phyloP scores from a whole-genome alignment of 1,140 invertebrate genomes.

The Monomorium pharaonis region DNA sequence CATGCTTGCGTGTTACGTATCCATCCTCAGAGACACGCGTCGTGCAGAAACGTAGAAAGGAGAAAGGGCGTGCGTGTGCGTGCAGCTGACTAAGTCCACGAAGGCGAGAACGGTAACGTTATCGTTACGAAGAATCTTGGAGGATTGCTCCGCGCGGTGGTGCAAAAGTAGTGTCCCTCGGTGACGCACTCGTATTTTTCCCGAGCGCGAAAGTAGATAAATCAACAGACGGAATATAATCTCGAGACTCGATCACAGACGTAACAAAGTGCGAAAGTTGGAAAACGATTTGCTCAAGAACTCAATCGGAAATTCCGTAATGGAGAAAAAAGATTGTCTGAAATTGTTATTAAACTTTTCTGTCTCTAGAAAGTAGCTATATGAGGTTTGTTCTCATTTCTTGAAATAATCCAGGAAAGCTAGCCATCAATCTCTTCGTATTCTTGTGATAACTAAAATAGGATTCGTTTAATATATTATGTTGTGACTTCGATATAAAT shows the following conservation, averaged over 20 bases:
- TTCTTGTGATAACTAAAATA: not conserved
- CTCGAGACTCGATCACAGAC: slow-evolving; percentile 42
- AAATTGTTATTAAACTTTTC: slow-evolving; percentile 52
- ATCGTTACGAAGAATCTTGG: slow-evolving; percentile 25
- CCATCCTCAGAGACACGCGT: slow-evolving; percentile 52
- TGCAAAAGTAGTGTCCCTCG: slow-evolving; percentile 45
- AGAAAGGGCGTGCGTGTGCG: not conserved
- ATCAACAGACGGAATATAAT: slow-evolving; percentile 60
- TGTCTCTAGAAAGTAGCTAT: not conserved
- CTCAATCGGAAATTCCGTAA: slow-evolving; percentile 54
- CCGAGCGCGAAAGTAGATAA: slow-evolving; percentile 45
- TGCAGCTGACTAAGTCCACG: slow-evolving; percentile 22
- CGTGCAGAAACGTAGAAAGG: slow-evolving; percentile 36
- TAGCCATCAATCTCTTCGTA: not conserved
- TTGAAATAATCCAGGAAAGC: not conserved
- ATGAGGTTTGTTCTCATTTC: not conserved
- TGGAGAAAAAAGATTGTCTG: slow-evolving; percentile 42
- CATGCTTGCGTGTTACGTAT: slow-evolving; percentile 66
- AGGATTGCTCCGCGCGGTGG: slow-evolving; percentile 34
- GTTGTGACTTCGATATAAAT: not conserved
- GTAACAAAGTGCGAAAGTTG: slow-evolving; percentile 57
- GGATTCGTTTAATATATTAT: not conserved
- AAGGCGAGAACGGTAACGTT: slow-evolving; percentile 16
- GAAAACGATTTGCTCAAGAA: slow-evolving; percentile 39
- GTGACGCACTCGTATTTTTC: slow-evolving; percentile 44